Base-by-base conservation (phyloP, 2,797 vertebrate genomes). In the Petrocephalus sullivani region DNA sequence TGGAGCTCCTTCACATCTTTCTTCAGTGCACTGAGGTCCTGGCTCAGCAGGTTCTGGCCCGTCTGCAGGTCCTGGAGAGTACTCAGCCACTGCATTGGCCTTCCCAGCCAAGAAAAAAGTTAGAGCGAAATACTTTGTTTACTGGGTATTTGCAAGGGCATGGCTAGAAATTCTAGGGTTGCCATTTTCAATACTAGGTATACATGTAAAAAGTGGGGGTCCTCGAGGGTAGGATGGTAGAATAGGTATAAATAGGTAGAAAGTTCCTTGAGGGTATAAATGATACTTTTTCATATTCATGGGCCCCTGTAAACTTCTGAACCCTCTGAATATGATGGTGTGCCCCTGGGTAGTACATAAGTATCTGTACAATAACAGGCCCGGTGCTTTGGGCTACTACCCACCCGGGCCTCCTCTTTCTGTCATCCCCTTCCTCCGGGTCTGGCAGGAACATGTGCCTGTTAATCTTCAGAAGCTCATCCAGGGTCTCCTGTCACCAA, bases 391-490 rank as follows among this genome's bases (percentile, higher is more conserved):
- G 21, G 21, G 41, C 16, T 37, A 14, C 41, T 51, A 87, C 90
- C 54, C 60, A 93, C 91, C 90, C 87, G 37, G 61, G 60, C 49
- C 12, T 46, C 61, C 51, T 87, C 49, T 88, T 85, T 81, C 10
- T 23, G 19, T 90, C 49, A 33, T 87, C 51, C 82, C 60, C 16
- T 21, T 23, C 51, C 21, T 57, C 8, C 81, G 57, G 86, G 16
- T 78, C 90, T 9, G 60, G 14, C 21, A 78, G 82, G 10, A 64
- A 51, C 3, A 64, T 82, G 49, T 93, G 87, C 90, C 81, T 94
- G 87, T 94, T 93, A 82, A 94, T 90, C 33, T 88, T 89, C 86
- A 95, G 88, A 56, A 94, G 92, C 54, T 91, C 91, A 90, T 94
- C 93, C 88, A 95, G 89, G 56, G 91, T 93, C 41, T 93, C 93